Evolutionary conservation across 2,888 invertebrate species (phyloP), one percentile per base, ranked within the genome.

Genomic region (Aphidoletes aphidimyza): DNA sequence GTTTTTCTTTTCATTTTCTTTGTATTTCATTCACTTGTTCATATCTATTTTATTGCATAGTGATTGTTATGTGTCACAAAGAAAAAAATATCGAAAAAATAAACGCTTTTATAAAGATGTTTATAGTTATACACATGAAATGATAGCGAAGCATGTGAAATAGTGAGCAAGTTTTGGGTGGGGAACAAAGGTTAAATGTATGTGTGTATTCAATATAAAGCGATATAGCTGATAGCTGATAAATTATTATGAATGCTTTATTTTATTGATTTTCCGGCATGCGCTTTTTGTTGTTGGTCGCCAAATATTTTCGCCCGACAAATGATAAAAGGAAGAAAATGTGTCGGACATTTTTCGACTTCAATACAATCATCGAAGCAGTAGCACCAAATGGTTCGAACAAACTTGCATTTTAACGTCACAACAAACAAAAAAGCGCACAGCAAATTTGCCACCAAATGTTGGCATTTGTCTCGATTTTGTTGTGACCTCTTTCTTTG

Each of bases 201-300:
- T n/a, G 54, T 26, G 8, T 54, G 22, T 5, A 54, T 54, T 54
- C 22, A 22, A 54, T 22, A 11, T 54, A 54, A 54, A n/a, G n/a
- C n/a, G n/a, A n/a, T n/a, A n/a, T n/a, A n/a, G n/a, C n/a, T n/a
- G n/a, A n/a, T n/a, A n/a, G n/a, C n/a, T n/a, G 69, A 69, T 69
- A 69, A 30, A 69, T 69, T 30, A 69, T 69, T 69, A 69, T 69
- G 69, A 69, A 26, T 69, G 34, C n/a, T 69, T 30, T 30, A 2
- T 69, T 69, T 69, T 69, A 69, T 69, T 69, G 69, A 69, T 69
- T 69, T 69, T 69, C 69, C 69, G 69, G 69, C 14, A 14, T 69
- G 69, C 19, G 26, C n/a, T 47, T 11, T 47, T 3, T 47, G 54
- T 54, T 54, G 54, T 22, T n/a, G 22, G 9, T 9, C 8, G 69